A percentile compares a stretch with the other conserved stretches of the same genome.
Evolutionary conservation across 2,888 invertebrate genomes (phyloP).

Genomic region (Andricus quercusramuli): DNA sequence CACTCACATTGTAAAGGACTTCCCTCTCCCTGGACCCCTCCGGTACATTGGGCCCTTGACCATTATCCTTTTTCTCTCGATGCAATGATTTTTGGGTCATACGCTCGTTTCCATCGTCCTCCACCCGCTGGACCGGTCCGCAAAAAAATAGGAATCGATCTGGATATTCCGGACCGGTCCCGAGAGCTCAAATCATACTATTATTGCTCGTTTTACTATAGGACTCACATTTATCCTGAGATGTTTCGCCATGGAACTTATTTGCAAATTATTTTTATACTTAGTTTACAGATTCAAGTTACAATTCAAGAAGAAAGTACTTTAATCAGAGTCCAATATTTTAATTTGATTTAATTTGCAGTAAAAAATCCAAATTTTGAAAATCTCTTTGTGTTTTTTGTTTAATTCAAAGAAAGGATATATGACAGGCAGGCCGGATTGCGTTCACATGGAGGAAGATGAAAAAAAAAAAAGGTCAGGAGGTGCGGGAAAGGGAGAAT

Average conservation of each 20-base stretch:
- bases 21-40: neutral
- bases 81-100: conserved; percentile 7
- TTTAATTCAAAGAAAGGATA: conserved; percentile 7
- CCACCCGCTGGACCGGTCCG: neutral
- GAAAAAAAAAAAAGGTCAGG: conserved; percentile 55
- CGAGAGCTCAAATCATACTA: neutral
- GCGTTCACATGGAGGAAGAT: conserved; percentile 47
- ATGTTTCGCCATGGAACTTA: neutral
- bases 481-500: conserved; percentile 58
- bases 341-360: neutral
- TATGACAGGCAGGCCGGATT: neutral
- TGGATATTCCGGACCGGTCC: neutral
- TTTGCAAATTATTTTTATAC: too few species aligned
- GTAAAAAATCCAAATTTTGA: neutral
- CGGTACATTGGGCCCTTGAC: neutral
- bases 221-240: neutral
- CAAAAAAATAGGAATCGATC: neutral
- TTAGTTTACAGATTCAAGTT: too few species aligned
- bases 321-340: neutral
- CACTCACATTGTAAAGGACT: conserved; percentile 17
- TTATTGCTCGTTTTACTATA: neutral
- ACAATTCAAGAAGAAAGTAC: neutral
- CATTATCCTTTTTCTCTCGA: neutral
- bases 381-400: neutral
- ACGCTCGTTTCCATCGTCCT: neutral